Evolutionary conservation across 2,888 invertebrate genomes (phyloP).

Genomic region (Megaustenia siamemsis): DNA sequence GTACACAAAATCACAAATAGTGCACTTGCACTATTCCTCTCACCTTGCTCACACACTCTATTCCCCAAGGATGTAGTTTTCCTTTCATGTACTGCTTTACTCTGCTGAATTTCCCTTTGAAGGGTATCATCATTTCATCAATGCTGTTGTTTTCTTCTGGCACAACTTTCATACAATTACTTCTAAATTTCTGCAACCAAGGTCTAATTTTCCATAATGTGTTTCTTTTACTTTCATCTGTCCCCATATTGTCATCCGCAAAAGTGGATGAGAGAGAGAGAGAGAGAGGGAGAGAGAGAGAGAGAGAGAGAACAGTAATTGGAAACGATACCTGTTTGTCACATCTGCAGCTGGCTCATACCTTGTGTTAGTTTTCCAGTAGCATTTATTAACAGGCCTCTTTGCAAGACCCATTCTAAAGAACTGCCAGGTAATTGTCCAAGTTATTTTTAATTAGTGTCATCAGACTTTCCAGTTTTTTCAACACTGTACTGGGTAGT

Average conservation of each 20-base stretch:
- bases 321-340: slow-evolving; percentile 56
- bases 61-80: slow-evolving; percentile 54
- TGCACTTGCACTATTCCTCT: too few relatives aligned
- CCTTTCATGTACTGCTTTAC: slow-evolving; percentile 56
- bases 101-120: slow-evolving; percentile 62
- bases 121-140: slow-evolving; percentile 64
- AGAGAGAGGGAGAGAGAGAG: slow-evolving; percentile 54
- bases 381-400: slow-evolving; percentile 34
- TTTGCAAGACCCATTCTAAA: slow-evolving; percentile 55
- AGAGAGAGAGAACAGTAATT: background rate
- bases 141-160: slow-evolving; percentile 64
- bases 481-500: slow-evolving; percentile 44
- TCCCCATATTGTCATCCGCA: slow-evolving; percentile 55
- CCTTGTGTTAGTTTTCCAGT: slow-evolving; percentile 52
- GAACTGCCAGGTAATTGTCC: slow-evolving; percentile 42
- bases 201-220: too few relatives aligned
- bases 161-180: slow-evolving; percentile 61
- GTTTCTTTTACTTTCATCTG: background rate
- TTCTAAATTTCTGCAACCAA: slow-evolving; percentile 45
- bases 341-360: slow-evolving; percentile 50
- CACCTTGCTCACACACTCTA: slow-evolving; percentile 55
- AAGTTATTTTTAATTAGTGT: slow-evolving; percentile 46
- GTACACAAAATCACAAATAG: slow-evolving; percentile 48
- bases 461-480: slow-evolving; percentile 34
- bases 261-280: background rate